These are phyloP conservation scores for Monopterus albus DNA, from an alignment of 2,113 vertebrate species.

Conservation along the genomic window DNA sequence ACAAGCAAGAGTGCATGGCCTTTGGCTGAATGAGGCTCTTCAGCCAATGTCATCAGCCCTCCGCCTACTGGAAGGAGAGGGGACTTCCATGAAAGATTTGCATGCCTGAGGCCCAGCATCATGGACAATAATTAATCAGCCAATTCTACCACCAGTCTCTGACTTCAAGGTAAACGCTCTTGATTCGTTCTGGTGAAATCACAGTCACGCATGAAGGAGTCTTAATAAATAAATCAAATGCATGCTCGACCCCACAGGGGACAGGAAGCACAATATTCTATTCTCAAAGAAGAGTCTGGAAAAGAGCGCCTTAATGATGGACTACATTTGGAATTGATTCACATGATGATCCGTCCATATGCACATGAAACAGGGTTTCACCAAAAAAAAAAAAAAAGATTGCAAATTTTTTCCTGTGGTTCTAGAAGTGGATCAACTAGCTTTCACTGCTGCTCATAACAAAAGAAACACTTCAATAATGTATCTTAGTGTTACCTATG, in stretches of 20 bases:
- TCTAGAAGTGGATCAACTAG: too few species aligned
- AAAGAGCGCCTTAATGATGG: too few species aligned
- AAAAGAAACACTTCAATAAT: too few species aligned
- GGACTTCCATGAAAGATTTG: constrained; percentile 46
- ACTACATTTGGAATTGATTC: too few species aligned
- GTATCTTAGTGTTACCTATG: too few species aligned
- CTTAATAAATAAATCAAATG: neutral
- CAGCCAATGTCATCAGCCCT: constrained; percentile 48
- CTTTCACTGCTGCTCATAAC: too few species aligned
- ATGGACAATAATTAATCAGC: constrained; percentile 14
- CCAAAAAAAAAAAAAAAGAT: too few species aligned
- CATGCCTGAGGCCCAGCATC: constrained; percentile 12
- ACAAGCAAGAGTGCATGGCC: constrained; percentile 62
- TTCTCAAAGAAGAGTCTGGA: neutral
- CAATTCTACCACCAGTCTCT: constrained; percentile 1
- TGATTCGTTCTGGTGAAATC: constrained; percentile 16
- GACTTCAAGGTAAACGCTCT: constrained; percentile 11
- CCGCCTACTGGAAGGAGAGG: constrained; percentile 50
- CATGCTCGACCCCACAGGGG: neutral
- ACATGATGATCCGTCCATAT: too few species aligned
- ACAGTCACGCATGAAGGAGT: neutral
- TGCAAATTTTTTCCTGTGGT: too few species aligned
- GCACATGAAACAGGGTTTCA: too few species aligned
- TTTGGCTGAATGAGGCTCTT: constrained; percentile 45
- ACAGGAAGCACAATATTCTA: neutral